Conservation (phyloP, 2,113 vertebrate genomes). For the Cryptotis parvus region DNA sequence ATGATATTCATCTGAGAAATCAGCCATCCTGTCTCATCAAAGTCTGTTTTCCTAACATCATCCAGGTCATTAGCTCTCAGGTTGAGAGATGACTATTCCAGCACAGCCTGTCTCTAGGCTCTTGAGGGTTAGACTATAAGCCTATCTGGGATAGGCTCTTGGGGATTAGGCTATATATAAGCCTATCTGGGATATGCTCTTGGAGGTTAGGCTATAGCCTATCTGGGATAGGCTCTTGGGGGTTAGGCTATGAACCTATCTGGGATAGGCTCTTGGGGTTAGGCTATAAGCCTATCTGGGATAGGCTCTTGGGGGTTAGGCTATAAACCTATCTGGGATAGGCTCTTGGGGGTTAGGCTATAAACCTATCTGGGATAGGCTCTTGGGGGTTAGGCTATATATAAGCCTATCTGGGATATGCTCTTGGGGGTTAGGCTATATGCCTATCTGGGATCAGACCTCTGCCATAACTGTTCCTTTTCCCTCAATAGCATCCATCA, state of each 20-base stretch:
- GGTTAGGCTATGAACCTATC: too few species aligned
- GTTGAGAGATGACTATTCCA: neutral
- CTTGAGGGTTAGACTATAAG: neutral
- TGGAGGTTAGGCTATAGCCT: neutral
- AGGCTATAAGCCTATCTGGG: neutral
- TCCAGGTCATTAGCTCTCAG: neutral
- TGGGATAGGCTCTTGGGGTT: neutral
- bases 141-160: constrained; percentile 69
- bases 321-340: too few species aligned
- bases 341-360: neutral
- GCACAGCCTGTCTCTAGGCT: neutral
- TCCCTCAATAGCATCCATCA: neutral
- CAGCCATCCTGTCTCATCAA: neutral
- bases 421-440: neutral
- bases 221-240: neutral
- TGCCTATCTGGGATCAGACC: constrained; percentile 65
- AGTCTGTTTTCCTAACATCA: neutral
- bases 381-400: neutral
- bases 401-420: too few species aligned
- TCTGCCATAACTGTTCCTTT: constrained; percentile 64
- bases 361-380: too few species aligned
- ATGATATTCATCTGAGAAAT: neutral
- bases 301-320: neutral
- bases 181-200: constrained; percentile 64
- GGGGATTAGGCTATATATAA: too few species aligned